phyloP scores from a whole-genome alignment of 2,797 vertebrate species.

The Platalea minor region DNA sequence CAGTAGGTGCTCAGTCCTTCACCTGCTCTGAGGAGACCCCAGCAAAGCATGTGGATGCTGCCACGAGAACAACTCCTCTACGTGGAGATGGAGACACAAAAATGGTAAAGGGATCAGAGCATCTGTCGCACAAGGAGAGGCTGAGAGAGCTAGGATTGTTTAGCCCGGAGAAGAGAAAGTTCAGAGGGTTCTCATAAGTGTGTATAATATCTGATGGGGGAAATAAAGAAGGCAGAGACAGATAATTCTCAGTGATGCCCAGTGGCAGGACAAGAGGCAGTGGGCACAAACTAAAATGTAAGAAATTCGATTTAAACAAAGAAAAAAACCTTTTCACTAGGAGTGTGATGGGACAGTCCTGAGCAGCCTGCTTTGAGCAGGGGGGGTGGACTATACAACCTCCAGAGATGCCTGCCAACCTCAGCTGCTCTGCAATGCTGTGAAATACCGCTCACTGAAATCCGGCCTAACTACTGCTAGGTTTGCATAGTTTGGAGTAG shows the following conservation, averaged over 20 bases:
- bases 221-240: background rate
- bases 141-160: background rate
- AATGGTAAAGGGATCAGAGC: background rate
- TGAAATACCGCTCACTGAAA: background rate
- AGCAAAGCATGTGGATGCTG: background rate
- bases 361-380: background rate
- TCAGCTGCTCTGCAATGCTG: background rate
- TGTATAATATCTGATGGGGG: background rate
- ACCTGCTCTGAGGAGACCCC: background rate
- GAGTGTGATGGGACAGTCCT: background rate
- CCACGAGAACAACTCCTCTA: background rate
- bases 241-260: background rate
- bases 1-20: background rate
- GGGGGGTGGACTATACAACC: rapidly evolving
- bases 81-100: background rate
- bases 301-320: background rate
- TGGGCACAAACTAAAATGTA: background rate
- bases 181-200: background rate
- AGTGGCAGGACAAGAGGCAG: background rate
- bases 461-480: background rate
- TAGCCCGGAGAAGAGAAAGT: background rate
- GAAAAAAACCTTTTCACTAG: background rate
- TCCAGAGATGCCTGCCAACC: background rate
- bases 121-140: background rate
- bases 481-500: background rate